Percentiles rank a stretch among this genome's conserved stretches.
phyloP scores from a whole-genome alignment of 1,140 invertebrate genomes.

The Leptinotarsa texana region DNA sequence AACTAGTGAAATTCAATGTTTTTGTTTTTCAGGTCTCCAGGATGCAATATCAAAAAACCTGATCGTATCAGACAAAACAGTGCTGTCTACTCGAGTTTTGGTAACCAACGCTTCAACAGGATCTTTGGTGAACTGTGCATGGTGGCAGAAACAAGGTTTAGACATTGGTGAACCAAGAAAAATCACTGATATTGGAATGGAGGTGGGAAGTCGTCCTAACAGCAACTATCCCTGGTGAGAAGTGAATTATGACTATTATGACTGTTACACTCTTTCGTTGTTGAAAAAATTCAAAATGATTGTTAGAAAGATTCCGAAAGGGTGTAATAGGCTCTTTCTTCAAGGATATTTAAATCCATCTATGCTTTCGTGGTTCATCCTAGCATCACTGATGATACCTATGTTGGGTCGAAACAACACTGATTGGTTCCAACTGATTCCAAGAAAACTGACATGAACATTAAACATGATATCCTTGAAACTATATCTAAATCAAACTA shows the following conservation, averaged over 20 bases:
- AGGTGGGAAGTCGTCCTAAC: slow-evolving; percentile 59
- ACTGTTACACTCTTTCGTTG: no score
- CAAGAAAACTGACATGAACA: no score
- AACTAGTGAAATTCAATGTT: background rate
- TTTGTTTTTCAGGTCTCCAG: slow-evolving; percentile 57
- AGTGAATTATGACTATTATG: background rate
- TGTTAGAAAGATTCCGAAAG: no score
- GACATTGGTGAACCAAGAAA: slow-evolving; percentile 58
- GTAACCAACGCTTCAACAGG: slow-evolving; percentile 66
- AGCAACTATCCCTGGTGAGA: slow-evolving; percentile 62
- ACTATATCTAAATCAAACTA: no score
- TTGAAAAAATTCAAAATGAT: no score
- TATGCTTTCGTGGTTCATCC: no score
- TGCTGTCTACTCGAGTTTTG: slow-evolving; percentile 63
- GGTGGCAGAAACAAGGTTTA: slow-evolving; percentile 61
- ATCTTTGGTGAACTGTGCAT: slow-evolving; percentile 60
- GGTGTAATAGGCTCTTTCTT: no score
- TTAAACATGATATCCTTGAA: no score
- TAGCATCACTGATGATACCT: no score
- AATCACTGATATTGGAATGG: slow-evolving; percentile 57
- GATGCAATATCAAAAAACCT: slow-evolving; percentile 65
- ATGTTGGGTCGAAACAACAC: no score
- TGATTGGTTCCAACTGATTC: no score
- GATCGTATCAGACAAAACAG: slow-evolving; percentile 60
- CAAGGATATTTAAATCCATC: no score